phyloP scores from a whole-genome alignment of 2,113 vertebrate species.

The Cynopterus brachyotis region DNA sequence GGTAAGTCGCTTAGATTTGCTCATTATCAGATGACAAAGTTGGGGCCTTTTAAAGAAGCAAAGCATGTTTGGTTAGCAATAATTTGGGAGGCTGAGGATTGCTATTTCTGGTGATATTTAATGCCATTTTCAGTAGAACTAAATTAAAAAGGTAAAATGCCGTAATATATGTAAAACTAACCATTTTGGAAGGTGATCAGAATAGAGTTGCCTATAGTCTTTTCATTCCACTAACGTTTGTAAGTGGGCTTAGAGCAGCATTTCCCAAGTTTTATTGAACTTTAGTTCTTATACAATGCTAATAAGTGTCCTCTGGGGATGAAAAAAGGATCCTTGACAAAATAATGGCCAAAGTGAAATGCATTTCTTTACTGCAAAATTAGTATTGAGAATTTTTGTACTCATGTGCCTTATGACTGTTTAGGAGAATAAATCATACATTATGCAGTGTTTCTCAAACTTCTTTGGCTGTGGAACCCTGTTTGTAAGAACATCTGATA shows the following conservation, averaged over 20 bases:
- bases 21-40: conserved; percentile 39
- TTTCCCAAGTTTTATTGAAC: conserved; percentile 15
- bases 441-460: background rate
- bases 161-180: conserved; percentile 23
- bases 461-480: background rate
- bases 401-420: background rate
- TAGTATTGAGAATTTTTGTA: background rate
- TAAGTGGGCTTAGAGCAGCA: background rate
- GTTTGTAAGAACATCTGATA: conserved; percentile 42
- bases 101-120: conserved; percentile 37
- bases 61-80: conserved; percentile 6
- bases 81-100: conserved; percentile 42
- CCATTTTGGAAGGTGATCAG: conserved; percentile 24
- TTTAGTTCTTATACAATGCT: background rate
- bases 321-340: background rate
- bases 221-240: conserved; percentile 15
- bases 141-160: conserved; percentile 51
- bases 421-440: background rate
- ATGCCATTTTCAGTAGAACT: conserved; percentile 42
- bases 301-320: background rate
- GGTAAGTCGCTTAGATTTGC: conserved; percentile 35
- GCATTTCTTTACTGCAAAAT: conserved; percentile 45
- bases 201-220: background rate
- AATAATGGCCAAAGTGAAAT: conserved; percentile 14
- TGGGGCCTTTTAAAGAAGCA: conserved; percentile 44